Evolutionary conservation across 2,797 vertebrate species (phyloP), one percentile per base, ranked within the genome.

Genomic region (Erethizon dorsatum): DNA sequence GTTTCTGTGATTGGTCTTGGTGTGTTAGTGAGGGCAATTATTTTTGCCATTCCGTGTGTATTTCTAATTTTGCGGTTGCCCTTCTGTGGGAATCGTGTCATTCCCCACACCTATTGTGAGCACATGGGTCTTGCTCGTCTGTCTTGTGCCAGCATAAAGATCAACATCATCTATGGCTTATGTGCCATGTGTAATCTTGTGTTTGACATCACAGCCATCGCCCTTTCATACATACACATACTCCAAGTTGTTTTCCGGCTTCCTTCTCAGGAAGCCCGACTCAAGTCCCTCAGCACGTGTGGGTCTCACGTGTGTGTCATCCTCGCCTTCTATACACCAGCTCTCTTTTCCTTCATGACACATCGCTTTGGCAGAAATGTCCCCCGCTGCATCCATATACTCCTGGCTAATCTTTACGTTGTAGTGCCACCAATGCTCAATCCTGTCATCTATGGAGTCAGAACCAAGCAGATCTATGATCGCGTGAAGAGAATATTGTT

Each of bases 291-390:
- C 26, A 78, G 75, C 26, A 78, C 75, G 1, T 78, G 75, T 33
- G 75, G 45, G 26, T 78, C 75, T 31, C 75, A 78, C 1, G 75
- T 78, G n/a, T 96, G 63, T 59, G 91, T 96, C 14, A 97, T 97
- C 54, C 89, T 97, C 17, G 56, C 96, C 10, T 97, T 97, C 78
- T 98, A 97, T 13, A 97, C 63, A 0, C 96, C 95, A 5, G 95
- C 82, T 0, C 88, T 97, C 37, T 97, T 97, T 75, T 97, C 96
- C 67, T 97, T 97, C 37, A 96, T 96, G 95, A 92, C 95, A 2
- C 96, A 98, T 13, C 93, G 86, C 50, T 98, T 97, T 91, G 97
- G 97, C 1, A 31, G 15, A 20, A 78, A 78, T 52, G 75, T 78
- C 13, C 75, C 75, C 47, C 47, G 26, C 26, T 78, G 52, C 15